Evolutionary conservation across 2,113 vertebrate genomes (phyloP).

Genomic region (Ammospiza nelsoni): DNA sequence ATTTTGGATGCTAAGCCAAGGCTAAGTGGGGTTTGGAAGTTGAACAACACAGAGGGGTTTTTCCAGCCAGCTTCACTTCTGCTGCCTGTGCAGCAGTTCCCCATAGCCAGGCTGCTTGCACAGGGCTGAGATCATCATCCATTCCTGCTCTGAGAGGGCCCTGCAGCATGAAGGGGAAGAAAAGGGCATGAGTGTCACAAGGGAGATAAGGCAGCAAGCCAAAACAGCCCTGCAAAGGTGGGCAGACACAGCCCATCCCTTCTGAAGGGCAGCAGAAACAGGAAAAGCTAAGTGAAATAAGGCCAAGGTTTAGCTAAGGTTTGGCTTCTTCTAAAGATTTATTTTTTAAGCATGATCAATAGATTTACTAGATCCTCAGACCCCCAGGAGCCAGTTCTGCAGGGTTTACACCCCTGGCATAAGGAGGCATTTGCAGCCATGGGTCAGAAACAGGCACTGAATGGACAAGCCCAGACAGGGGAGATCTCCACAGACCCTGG

Average conservation of each 20-base stretch:
- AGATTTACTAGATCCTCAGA: neutral
- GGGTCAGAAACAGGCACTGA: neutral
- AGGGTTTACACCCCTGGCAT: neutral
- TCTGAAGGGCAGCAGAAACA: neutral
- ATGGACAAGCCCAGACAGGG: neutral
- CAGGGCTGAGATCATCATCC: neutral
- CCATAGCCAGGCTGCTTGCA: neutral
- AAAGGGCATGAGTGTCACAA: neutral
- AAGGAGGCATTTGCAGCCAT: neutral
- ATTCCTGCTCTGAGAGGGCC: neutral
- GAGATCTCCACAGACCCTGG: neutral
- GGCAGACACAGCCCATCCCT: neutral
- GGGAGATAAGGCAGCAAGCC: neutral
- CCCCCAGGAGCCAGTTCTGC: neutral
- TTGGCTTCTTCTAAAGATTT: neutral
- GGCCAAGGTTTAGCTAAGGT: neutral
- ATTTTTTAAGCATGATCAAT: neutral
- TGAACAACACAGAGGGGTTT: neutral
- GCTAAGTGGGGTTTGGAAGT: neutral
- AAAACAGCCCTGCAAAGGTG: neutral
- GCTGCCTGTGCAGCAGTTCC: conserved; percentile 54
- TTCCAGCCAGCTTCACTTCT: conserved; percentile 64
- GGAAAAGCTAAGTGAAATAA: neutral
- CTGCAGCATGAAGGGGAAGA: neutral
- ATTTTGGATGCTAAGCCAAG: neutral